Evolutionary conservation across 2,888 invertebrate species (phyloP), one percentile per base, ranked within the genome.

Genomic region (Pocota personata): DNA sequence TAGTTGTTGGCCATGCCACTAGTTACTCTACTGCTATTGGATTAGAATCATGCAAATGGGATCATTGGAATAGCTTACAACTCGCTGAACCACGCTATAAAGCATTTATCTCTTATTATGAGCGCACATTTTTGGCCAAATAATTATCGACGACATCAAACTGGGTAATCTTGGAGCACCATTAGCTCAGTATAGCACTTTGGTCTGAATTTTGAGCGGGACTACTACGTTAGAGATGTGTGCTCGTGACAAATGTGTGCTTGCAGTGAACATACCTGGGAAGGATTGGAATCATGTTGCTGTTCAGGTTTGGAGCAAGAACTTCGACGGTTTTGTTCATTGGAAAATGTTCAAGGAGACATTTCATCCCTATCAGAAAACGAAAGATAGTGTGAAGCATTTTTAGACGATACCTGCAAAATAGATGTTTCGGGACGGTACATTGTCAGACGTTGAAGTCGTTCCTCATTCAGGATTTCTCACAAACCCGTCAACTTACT

Each of bases 291-390:
- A 19, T 46, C 32, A 0, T 66, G 21, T 14, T 48, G 35, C 30
- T 66, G 48, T 19, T 48, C 24, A 48, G 50, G 48, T n/a, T n/a
- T n/a, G n/a, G n/a, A n/a, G n/a, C n/a, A n/a, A n/a, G n/a, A n/a
- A n/a, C n/a, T n/a, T n/a, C 66, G 43, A 10, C 32, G 19, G 5
- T 66, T 66, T 46, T 19, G 66, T 32, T 66, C 66, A 5, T 46
- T 66, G 21, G 48, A 66, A 66, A 35, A 66, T 66, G 30, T 66
- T 32, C n/a, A 66, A 46, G 48, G 2, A n/a, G n/a, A n/a, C n/a
- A n/a, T n/a, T n/a, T n/a, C n/a, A n/a, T n/a, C n/a, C n/a, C n/a
- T n/a, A n/a, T 66, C 66, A 66, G 48, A 48, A n/a, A n/a, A n/a
- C n/a, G n/a, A n/a, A n/a, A n/a, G n/a, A n/a, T n/a, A n/a, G n/a